A percentile compares a stretch with the other conserved stretches of the same genome.
Evolutionary conservation across 1,140 invertebrate genomes (phyloP).

Genomic region (Drosophila virilis): DNA sequence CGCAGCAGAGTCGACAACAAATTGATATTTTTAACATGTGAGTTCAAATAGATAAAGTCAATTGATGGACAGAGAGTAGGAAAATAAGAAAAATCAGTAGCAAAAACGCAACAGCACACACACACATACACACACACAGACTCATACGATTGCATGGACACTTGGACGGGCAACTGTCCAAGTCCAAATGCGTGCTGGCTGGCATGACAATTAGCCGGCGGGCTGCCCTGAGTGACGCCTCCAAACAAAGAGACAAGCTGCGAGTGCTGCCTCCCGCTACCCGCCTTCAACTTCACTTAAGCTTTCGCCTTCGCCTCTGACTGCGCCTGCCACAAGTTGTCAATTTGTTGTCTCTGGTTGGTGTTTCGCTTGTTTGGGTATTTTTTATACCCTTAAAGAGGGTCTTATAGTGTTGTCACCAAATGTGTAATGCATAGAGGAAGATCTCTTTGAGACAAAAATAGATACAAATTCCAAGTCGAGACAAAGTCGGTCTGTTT

Average conservation of each 20-base stretch:
- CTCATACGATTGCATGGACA: slow-evolving; percentile 17
- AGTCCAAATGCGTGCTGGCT: slow-evolving; percentile 63
- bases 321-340: slow-evolving; percentile 46
- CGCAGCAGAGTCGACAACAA: slow-evolving; percentile 70
- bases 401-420: neutral
- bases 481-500: too few species aligned
- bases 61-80: slow-evolving; percentile 71
- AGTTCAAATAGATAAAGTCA: slow-evolving; percentile 82
- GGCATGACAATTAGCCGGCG: slow-evolving; percentile 78
- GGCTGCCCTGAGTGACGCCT: slow-evolving; percentile 73
- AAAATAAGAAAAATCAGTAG: slow-evolving; percentile 61
- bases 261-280: slow-evolving; percentile 19
- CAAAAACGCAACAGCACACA: slow-evolving; percentile 26
- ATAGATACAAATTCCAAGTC: too few species aligned
- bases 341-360: slow-evolving; percentile 59
- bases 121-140: slow-evolving; percentile 13
- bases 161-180: slow-evolving; percentile 29
- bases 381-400: neutral
- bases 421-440: neutral
- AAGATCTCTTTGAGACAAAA: too few species aligned
- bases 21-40: slow-evolving; percentile 81
- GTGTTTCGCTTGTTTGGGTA: slow-evolving; percentile 26
- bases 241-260: slow-evolving; percentile 55
- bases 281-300: slow-evolving; percentile 1
- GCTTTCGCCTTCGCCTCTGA: neutral